These are phyloP conservation scores for Melieria omissa DNA, from an alignment of 2,888 invertebrate genomes.

Conservation along the genomic window DNA sequence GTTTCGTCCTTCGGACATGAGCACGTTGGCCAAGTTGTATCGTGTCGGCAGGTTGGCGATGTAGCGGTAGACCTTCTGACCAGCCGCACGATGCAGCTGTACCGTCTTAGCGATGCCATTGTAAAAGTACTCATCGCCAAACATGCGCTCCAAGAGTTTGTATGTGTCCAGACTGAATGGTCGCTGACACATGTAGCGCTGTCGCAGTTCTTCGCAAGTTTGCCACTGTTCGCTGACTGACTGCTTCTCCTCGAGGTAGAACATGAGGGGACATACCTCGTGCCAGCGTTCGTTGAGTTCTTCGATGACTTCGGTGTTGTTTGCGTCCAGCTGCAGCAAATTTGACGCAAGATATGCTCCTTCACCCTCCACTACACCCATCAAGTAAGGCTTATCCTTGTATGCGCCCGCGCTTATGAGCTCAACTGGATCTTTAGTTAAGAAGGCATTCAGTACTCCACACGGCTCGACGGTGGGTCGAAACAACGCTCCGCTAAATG, in stretches of 20 bases:
- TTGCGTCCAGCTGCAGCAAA: conserved; percentile 58
- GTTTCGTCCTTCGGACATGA: too few relatives aligned
- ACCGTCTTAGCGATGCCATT: conserved; percentile 71
- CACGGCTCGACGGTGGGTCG: conserved; percentile 74
- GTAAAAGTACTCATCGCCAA: conserved; percentile 73
- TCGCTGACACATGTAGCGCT: conserved; percentile 24
- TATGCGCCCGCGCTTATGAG: conserved; percentile 69
- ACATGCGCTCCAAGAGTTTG: conserved; percentile 65
- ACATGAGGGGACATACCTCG: neutral
- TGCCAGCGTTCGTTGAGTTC: conserved; percentile 3
- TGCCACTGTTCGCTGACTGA: neutral
- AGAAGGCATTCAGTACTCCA: conserved; percentile 67
- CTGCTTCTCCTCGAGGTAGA: neutral
- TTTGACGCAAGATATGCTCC: conserved; percentile 75
- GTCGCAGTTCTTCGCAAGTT: neutral
- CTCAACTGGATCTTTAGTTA: conserved; percentile 73
- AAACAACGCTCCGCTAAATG: conserved; percentile 77
- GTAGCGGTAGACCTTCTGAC: conserved; percentile 74
- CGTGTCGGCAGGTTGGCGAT: conserved; percentile 71
- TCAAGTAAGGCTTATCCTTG: conserved; percentile 74
- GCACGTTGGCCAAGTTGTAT: conserved; percentile 62
- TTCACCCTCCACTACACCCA: conserved; percentile 75
- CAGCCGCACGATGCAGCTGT: conserved; percentile 68
- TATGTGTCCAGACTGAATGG: conserved; percentile 58
- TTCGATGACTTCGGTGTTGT: conserved; percentile 4